A percentile compares a stretch with the other conserved stretches of the same genome.
phyloP scores from a whole-genome alignment of 2,888 invertebrate genomes.

The Rhagophthalmus giganteus region DNA sequence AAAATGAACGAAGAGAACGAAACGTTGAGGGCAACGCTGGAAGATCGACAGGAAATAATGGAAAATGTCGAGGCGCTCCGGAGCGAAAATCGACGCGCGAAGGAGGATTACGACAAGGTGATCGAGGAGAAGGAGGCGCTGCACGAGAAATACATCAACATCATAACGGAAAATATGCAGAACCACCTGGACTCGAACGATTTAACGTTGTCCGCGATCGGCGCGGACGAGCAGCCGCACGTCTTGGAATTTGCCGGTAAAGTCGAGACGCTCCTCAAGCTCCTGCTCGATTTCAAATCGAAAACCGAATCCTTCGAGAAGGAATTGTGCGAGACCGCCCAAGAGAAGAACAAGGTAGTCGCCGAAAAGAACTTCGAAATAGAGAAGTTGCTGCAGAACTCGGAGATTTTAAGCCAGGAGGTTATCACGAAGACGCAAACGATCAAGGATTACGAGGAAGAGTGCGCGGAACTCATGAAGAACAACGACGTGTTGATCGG shows the following conservation, averaged over 20 bases:
- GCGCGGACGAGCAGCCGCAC: slow-evolving; percentile 43
- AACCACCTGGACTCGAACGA: slow-evolving; percentile 24
- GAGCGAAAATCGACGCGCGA: no score
- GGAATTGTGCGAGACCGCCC: slow-evolving; percentile 61
- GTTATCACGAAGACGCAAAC: slow-evolving; percentile 47
- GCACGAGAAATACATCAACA: slow-evolving; percentile 54
- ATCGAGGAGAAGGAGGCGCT: slow-evolving; percentile 56
- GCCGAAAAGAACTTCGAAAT: slow-evolving; percentile 53
- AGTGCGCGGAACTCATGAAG: slow-evolving; percentile 68
- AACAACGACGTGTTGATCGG: slow-evolving; percentile 71
- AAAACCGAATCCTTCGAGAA: slow-evolving; percentile 63
- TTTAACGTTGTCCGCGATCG: slow-evolving; percentile 29
- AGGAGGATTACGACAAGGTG: no score
- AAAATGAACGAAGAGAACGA: slow-evolving; percentile 39
- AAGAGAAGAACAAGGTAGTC: slow-evolving; percentile 53
- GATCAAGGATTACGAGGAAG: slow-evolving; percentile 60
- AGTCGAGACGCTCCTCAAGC: slow-evolving; percentile 60
- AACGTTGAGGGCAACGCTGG: neutral
- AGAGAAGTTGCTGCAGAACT: slow-evolving; percentile 50
- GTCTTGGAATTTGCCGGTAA: slow-evolving; percentile 49
- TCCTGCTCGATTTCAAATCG: slow-evolving; percentile 62
- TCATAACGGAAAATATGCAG: slow-evolving; percentile 29
- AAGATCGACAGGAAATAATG: neutral
- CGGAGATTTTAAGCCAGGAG: slow-evolving; percentile 50
- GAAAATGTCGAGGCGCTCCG: slow-evolving; percentile 38